Evolutionary conservation across 2,113 vertebrate species (phyloP).

Genomic region (Ameiurus melas): DNA sequence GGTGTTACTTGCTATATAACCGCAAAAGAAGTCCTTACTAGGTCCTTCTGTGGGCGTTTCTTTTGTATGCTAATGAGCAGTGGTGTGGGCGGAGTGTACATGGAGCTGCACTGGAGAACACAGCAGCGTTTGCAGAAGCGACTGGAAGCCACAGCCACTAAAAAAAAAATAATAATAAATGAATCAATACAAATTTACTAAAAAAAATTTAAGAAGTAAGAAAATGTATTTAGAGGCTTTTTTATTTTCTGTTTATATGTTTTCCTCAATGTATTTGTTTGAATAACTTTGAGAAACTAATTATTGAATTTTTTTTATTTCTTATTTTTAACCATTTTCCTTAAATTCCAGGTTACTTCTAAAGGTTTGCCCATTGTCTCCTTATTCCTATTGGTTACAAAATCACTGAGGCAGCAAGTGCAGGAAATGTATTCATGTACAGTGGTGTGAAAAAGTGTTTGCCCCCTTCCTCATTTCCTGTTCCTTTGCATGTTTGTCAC

Average conservation of each 20-base stretch:
- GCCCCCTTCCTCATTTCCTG: no score
- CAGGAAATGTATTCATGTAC: no score
- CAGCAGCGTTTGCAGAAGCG: neutral
- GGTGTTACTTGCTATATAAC: neutral
- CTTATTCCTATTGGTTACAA: no score
- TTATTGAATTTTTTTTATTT: neutral
- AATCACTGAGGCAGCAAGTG: no score
- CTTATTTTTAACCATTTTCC: neutral
- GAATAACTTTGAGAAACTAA: neutral
- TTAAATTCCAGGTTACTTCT: neutral
- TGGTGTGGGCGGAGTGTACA: neutral
- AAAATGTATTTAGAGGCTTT: no score
- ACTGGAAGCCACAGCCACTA: neutral
- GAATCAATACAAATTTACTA: neutral
- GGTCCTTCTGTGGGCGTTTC: neutral
- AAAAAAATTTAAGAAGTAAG: no score
- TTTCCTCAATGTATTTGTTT: neutral
- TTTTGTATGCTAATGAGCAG: neutral
- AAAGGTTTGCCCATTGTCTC: no score
- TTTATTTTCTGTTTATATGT: neutral
- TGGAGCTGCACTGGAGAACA: neutral
- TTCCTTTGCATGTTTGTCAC: no score
- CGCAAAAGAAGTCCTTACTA: neutral
- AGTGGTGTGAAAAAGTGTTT: no score
- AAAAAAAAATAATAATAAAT: neutral